phyloP scores from a whole-genome alignment of 1,140 invertebrate genomes.

The Rhyacophila brunnea region DNA sequence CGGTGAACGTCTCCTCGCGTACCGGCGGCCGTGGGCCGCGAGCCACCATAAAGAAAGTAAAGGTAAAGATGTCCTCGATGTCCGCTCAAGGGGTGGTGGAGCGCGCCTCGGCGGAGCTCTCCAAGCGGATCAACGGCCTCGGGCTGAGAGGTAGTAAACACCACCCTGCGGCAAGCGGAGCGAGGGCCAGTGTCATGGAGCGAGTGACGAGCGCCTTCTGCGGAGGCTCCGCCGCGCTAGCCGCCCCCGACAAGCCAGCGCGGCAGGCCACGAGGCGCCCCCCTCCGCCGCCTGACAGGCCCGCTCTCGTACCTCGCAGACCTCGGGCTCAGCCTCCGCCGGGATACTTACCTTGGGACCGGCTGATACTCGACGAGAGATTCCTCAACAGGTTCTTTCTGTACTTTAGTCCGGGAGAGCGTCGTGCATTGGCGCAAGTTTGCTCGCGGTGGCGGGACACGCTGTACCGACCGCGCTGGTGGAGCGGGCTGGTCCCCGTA shows the following conservation, averaged over 20 bases:
- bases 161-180: conserved; percentile 46
- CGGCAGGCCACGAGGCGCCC: conserved; percentile 4
- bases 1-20: not conserved
- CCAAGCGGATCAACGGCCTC: conserved; percentile 82
- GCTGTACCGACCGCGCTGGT: conserved; percentile 80
- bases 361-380: conserved; percentile 77
- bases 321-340: conserved; percentile 46
- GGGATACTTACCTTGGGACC: conserved; percentile 65
- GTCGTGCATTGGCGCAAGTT: conserved; percentile 75
- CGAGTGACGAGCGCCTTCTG: conserved; percentile 81
- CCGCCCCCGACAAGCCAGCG: conserved; percentile 40
- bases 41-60: conserved; percentile 51
- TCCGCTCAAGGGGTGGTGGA: conserved; percentile 81
- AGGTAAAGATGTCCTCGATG: conserved; percentile 59
- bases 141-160: conserved; percentile 71
- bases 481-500: conserved; percentile 79
- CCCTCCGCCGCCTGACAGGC: conserved; percentile 39
- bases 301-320: conserved; percentile 40
- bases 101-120: conserved; percentile 81
- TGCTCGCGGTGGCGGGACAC: conserved; percentile 84
- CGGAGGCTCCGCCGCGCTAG: conserved; percentile 55
- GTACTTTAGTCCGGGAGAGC: conserved; percentile 79
- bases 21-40: conserved; percentile 26
- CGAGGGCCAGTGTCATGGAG: conserved; percentile 72
- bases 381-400: conserved; percentile 83